A percentile compares a stretch with the other conserved stretches of the same genome.
phyloP scores from a whole-genome alignment of 2,888 invertebrate genomes.

The Tyria jacobaeae region DNA sequence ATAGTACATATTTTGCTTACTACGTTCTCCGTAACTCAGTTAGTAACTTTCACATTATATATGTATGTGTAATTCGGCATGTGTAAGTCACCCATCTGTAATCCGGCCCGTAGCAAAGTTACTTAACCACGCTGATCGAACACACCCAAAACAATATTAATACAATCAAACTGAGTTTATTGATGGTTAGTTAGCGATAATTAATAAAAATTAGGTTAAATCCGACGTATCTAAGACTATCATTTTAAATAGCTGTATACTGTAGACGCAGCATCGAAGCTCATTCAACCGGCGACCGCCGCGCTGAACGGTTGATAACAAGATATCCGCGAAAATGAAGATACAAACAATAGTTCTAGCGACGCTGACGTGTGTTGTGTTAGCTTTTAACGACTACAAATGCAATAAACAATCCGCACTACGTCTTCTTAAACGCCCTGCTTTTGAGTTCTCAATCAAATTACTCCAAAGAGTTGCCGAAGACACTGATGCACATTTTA shows the following conservation, averaged over 20 bases:
- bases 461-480: slow-evolving; percentile 66
- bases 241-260: slow-evolving; percentile 11
- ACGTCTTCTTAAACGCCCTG: slow-evolving; percentile 58
- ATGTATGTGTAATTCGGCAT: background rate
- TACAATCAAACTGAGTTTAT: no score
- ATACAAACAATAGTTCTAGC: slow-evolving; percentile 49
- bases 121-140: background rate
- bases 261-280: slow-evolving; percentile 4
- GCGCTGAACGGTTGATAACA: slow-evolving; percentile 18
- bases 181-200: background rate
- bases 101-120: background rate
- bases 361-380: slow-evolving; percentile 37
- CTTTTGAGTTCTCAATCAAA: slow-evolving; percentile 67
- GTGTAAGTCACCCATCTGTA: background rate
- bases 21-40: no score
- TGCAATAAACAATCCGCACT: slow-evolving; percentile 59
- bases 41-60: no score
- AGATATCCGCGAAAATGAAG: slow-evolving; percentile 46
- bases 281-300: slow-evolving; percentile 21
- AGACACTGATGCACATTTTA: slow-evolving; percentile 66
- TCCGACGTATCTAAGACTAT: slow-evolving; percentile 5
- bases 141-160: background rate
- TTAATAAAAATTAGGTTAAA: slow-evolving; percentile 2
- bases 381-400: slow-evolving; percentile 23
- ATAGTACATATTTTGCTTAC: no score